A percentile compares a stretch with the other conserved stretches of the same genome.
Conservation (phyloP, 2,113 vertebrate species). For the Pangasianodon hypophthalmus region DNA sequence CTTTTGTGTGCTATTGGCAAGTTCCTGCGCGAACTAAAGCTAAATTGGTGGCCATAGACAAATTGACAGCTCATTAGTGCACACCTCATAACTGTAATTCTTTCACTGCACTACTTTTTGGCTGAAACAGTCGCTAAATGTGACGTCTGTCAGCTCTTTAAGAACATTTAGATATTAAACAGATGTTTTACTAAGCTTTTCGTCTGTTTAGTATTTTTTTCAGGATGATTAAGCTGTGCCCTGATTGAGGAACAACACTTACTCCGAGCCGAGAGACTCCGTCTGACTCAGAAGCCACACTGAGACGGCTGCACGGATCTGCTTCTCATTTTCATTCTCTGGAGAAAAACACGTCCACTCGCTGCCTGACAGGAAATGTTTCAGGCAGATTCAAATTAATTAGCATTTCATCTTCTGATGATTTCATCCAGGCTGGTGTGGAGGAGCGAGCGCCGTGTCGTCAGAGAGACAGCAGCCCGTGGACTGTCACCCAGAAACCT, state of each 20-base stretch:
- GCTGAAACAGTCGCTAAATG: background rate
- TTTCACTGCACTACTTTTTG: background rate
- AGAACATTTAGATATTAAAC: conserved; percentile 20
- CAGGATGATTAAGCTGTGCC: conserved; percentile 4
- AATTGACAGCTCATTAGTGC: conserved; percentile 12
- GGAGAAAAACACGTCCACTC: conserved; percentile 16
- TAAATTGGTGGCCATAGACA: background rate
- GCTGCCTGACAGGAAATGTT: conserved; percentile 39
- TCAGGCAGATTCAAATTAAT: conserved; percentile 39
- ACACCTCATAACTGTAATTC: background rate
- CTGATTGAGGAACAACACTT: conserved; percentile 25
- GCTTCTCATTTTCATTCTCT: conserved; percentile 48
- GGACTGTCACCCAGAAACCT: conserved; percentile 38
- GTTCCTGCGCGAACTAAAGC: background rate
- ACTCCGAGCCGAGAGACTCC: background rate
- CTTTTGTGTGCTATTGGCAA: background rate
- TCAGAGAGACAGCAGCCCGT: conserved; percentile 17
- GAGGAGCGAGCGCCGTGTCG: background rate
- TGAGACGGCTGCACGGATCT: conserved; percentile 31
- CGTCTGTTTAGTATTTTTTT: conserved; percentile 3
- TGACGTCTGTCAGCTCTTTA: conserved; percentile 13
- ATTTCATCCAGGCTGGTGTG: conserved; percentile 27
- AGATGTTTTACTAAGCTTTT: conserved; percentile 13
- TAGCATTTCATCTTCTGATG: conserved; percentile 24
- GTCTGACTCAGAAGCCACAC: conserved; percentile 11